phyloP scores from a whole-genome alignment of 2,888 invertebrate species.

The Mycalesis mineus region DNA sequence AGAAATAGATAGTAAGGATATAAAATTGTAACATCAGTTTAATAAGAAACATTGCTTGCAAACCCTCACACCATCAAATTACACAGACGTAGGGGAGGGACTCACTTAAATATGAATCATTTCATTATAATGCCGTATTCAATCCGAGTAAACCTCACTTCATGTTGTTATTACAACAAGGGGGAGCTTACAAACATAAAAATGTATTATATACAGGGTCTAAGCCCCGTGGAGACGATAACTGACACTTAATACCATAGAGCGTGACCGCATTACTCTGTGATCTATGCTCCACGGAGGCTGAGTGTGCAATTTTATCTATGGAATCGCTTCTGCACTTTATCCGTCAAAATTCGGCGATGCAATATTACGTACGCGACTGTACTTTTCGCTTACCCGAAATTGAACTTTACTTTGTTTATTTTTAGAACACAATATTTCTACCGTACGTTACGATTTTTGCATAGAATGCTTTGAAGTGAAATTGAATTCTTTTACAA shows the following conservation, averaged over 20 bases:
- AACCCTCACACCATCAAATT: conserved; percentile 71
- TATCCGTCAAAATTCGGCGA: conserved; percentile 57
- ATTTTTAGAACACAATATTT: conserved; percentile 28
- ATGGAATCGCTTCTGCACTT: conserved; percentile 48
- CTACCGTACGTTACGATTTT: conserved; percentile 9
- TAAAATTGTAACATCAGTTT: conserved; percentile 58
- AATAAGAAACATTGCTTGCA: conserved; percentile 76
- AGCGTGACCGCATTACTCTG: conserved; percentile 76
- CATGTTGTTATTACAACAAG: conserved; percentile 70
- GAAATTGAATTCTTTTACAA: conserved; percentile 3
- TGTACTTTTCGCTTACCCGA: conserved; percentile 32
- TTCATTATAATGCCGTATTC: conserved; percentile 78
- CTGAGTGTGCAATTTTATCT: conserved; percentile 56
- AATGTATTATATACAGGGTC: conserved; percentile 61
- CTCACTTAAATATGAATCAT: conserved; percentile 79
- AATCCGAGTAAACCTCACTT: conserved; percentile 76
- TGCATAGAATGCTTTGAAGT: conserved; percentile 1
- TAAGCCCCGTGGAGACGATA: conserved; percentile 76
- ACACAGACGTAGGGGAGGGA: conserved; percentile 66
- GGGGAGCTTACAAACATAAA: conserved; percentile 69
- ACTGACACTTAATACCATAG: conserved; percentile 77
- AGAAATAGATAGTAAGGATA: neutral
- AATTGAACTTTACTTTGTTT: conserved; percentile 38
- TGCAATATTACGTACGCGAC: conserved; percentile 41
- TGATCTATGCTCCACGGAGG: conserved; percentile 72